These are phyloP conservation scores for Alligator sinensis DNA, from an alignment of 2,113 vertebrate genomes.

Conservation along the genomic window DNA sequence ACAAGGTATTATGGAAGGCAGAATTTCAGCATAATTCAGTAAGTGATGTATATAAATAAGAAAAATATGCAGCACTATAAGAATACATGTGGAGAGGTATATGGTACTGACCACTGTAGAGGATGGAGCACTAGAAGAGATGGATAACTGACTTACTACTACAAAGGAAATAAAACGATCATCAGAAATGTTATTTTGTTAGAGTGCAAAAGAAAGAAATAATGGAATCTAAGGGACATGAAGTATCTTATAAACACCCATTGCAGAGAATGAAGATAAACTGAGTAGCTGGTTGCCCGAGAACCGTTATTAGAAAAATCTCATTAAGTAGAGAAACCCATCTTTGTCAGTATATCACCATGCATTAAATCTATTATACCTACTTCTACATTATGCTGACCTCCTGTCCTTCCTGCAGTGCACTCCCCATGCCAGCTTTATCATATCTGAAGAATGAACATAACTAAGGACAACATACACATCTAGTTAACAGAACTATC, in stretches of 20 bases:
- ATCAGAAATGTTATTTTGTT: background rate
- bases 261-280: constrained; percentile 17
- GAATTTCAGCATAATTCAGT: no score
- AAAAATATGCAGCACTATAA: no score
- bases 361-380: background rate
- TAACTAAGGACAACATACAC: background rate
- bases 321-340: background rate
- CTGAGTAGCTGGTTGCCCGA: background rate
- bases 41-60: no score
- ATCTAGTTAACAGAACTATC: background rate
- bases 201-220: background rate
- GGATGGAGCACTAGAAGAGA: background rate
- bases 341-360: background rate
- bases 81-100: no score
- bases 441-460: background rate
- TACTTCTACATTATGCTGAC: no score
- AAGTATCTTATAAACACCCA: background rate
- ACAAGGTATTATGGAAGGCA: no score
- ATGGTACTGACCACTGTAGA: no score
- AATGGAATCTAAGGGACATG: background rate
- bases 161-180: background rate
- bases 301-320: background rate
- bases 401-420: no score
- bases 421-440: no score
- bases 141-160: background rate